Conservation (phyloP, 2,888 invertebrate species). For the Orthosia incerta region DNA sequence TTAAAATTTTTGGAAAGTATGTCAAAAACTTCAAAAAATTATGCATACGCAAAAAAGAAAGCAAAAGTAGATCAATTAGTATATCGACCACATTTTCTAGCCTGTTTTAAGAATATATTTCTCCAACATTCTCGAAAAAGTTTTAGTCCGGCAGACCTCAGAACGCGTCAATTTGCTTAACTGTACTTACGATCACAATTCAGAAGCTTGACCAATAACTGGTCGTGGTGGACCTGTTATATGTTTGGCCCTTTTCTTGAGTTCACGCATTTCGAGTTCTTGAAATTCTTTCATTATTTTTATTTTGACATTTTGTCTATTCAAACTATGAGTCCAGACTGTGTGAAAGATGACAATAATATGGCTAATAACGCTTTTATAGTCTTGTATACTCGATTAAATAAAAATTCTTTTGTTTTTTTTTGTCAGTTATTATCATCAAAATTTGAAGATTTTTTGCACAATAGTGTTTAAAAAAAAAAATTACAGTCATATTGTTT, state of each 20-base stretch:
- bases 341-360: neutral
- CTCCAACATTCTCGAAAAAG: constrained; percentile 8
- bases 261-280: constrained; percentile 29
- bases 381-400: no score
- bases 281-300: constrained; percentile 14
- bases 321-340: neutral
- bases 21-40: constrained; percentile 21
- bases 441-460: neutral
- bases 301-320: neutral
- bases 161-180: constrained; percentile 62
- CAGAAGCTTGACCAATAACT: constrained; percentile 48
- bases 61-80: constrained; percentile 23
- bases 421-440: neutral
- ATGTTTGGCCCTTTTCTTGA: constrained; percentile 50
- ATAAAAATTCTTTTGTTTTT: no score
- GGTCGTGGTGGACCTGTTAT: constrained; percentile 56
- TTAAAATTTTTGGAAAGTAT: constrained; percentile 31
- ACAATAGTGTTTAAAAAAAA: constrained; percentile 5
- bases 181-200: constrained; percentile 53
- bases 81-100: constrained; percentile 19
- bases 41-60: constrained; percentile 43
- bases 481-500: neutral
- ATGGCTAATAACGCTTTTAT: no score
- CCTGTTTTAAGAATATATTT: neutral
- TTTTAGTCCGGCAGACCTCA: constrained; percentile 30